These are phyloP conservation scores for Hemibagrus wyckioides DNA, from an alignment of 2,113 vertebrate species.

Conservation along the genomic window DNA sequence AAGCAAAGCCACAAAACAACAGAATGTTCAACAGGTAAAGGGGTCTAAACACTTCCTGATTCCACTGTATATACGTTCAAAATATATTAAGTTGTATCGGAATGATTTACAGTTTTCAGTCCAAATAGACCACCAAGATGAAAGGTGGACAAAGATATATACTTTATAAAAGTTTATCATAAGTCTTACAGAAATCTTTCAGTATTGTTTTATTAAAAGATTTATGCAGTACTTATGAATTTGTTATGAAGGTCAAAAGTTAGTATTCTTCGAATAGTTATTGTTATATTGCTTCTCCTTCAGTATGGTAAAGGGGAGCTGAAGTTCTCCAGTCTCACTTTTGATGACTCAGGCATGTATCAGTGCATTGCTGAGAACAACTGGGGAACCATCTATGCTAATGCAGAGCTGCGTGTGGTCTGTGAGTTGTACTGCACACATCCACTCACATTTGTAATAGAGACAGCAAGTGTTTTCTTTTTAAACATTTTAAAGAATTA, in stretches of 20 bases:
- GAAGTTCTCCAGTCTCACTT: conserved; percentile 85
- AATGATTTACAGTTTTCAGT: too few relatives aligned
- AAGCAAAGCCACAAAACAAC: too few relatives aligned
- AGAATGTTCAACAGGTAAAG: too few relatives aligned
- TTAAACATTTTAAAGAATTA: not conserved
- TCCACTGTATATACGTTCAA: too few relatives aligned
- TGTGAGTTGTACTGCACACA: conserved; percentile 74
- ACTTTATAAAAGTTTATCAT: not conserved
- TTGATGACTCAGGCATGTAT: conserved; percentile 95
- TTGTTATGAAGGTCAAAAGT: not conserved
- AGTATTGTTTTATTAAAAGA: not conserved
- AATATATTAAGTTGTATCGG: too few relatives aligned
- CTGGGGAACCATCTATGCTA: conserved; percentile 91
- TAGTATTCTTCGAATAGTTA: not conserved
- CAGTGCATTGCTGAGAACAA: conserved; percentile 95
- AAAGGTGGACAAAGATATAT: too few relatives aligned
- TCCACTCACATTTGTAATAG: not conserved
- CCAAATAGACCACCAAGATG: too few relatives aligned
- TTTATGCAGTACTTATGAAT: not conserved
- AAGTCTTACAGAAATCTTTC: not conserved
- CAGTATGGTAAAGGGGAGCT: conserved; percentile 93
- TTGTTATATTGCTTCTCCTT: conserved; percentile 2
- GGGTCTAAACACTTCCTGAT: too few relatives aligned
- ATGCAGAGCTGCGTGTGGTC: conserved; percentile 92
- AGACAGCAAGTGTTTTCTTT: not conserved